Base-by-base conservation (phyloP, 2,888 invertebrate genomes). In the Apocheima hispidaria region DNA sequence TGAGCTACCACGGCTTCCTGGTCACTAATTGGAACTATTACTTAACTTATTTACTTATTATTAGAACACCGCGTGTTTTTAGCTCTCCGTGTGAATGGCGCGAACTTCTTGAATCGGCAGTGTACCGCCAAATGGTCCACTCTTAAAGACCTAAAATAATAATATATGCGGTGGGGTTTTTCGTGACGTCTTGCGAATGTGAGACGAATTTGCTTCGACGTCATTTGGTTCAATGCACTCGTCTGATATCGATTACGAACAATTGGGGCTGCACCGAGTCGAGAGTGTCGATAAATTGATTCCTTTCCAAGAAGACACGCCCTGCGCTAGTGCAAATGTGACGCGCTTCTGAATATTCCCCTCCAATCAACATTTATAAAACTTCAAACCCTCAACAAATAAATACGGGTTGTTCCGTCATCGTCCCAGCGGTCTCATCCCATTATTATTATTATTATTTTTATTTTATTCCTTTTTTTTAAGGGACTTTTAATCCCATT, bases 221-320 rank as follows among this genome's bases (percentile, higher is more conserved):
- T 82, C 84, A 83, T 69, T 58, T 67, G 73, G 84, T 81, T 83
- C 84, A 82, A 72, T 73, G 84, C 65, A 75, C 84, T 74, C 74
- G 60, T 64, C 72, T 52, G 46, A 52, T 77, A 81, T 82, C 83
- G 78, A 84, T 82, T 78, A 53, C 46, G 68, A 69, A 72, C 69
- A 74, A 82, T 77, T 68, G 46, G 62, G 60, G 67, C 69, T 73
- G 75, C 56, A 43, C 67, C 30, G 46, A 46, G 75, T 72, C 70
- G 64, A 10, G 30, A 52, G 43, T 70, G 71, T 73, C 65, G 59
- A 71, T 68, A 71, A 62, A 48, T 52, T 61, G 49, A 16, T 53
- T 12, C 61, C 63, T 66, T 71, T 53, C 33, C 20, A 52, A 63
- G 64, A 66, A 46, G 16, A 3, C 20, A 51, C 28, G 26, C 51